Evolutionary conservation across 2,797 vertebrate species (phyloP), one percentile per base, ranked within the genome.

Genomic region (Phoxinus dragarum): DNA sequence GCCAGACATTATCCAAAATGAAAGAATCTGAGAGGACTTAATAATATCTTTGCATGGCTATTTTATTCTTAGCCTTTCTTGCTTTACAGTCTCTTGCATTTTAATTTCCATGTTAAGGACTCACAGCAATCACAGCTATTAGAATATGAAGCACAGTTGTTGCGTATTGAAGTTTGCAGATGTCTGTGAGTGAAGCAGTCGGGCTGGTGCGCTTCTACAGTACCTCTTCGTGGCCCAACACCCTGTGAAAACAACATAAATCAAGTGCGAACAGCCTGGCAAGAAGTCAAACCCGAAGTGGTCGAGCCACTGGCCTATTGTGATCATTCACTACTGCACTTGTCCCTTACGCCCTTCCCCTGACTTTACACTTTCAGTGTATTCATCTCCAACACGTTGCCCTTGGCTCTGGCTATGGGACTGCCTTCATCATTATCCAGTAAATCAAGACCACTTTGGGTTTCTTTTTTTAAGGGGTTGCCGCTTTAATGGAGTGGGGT

Each of bases 291-390:
- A 84, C 36, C 76, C 23, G 42, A 80, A 83, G 56, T 67, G 67
- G 81, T 82, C 34, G 44, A 75, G 76, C 49, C 40, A 54, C 38
- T 87, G 69, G 76, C 64, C 81, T 54, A 79, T 82, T 84, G 86
- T 87, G 86, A 87, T 87, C 69, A 80, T 87, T 84, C 69, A 74
- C 86, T 68, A 73, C 54, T 75, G n/a, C 76, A 80, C 82, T 84
- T 87, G 69, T 84, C 59, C 81, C 81, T 68, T 27, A 56, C 54
- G 68, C 76, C 86, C 81, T 87, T 87, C 86, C 23, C 38, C 66
- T 56, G 42, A 64, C 80, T 80, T 68, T 49, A 78, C 52, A 42
- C 47, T 82, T 78, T 81, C 64, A 72, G 44, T 74, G 56, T 80
- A 82, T 86, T 82, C 75, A 75, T 84, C 59, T 54, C 68, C 49